Evolutionary conservation across 2,113 vertebrate species (phyloP).

Genomic region (Podilymbus podiceps): DNA sequence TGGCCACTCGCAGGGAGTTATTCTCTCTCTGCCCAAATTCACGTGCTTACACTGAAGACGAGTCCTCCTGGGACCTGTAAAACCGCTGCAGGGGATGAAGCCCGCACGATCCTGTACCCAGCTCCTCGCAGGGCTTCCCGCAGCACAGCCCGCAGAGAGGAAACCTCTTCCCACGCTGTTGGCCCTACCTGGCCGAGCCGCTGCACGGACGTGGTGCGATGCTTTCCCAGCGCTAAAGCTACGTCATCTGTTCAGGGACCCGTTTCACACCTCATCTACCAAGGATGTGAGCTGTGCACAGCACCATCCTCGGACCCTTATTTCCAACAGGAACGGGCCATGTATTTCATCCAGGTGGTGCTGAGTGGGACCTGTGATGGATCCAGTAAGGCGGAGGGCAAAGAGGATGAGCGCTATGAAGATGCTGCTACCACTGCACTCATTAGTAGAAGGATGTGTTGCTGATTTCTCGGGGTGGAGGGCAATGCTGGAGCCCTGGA

Average conservation of each 20-base stretch:
- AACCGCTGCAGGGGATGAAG: not conserved
- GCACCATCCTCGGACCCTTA: not conserved
- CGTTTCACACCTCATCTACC: accelerated
- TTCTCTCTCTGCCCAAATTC: not conserved
- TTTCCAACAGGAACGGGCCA: not conserved
- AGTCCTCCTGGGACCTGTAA: not conserved
- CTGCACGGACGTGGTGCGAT: accelerated
- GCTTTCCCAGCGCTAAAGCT: not conserved
- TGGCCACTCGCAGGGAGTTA: not conserved
- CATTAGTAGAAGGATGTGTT: not conserved
- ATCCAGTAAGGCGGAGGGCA: not conserved
- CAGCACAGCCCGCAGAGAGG: not conserved
- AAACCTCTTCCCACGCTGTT: not conserved
- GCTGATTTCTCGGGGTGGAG: not conserved
- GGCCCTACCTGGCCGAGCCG: not conserved
- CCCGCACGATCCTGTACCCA: not conserved
- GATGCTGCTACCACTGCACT: not conserved
- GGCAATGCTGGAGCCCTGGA: not conserved
- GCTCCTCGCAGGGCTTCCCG: not conserved
- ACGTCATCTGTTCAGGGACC: not conserved
- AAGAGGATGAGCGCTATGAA: accelerated
- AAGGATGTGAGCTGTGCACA: not conserved
- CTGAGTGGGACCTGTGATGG: not conserved
- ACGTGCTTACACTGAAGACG: not conserved
- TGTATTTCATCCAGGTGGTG: not conserved